A percentile compares a stretch with the other conserved stretches of the same genome.
Conservation (phyloP, 2,113 vertebrate species). For the Raja brachyura region DNA sequence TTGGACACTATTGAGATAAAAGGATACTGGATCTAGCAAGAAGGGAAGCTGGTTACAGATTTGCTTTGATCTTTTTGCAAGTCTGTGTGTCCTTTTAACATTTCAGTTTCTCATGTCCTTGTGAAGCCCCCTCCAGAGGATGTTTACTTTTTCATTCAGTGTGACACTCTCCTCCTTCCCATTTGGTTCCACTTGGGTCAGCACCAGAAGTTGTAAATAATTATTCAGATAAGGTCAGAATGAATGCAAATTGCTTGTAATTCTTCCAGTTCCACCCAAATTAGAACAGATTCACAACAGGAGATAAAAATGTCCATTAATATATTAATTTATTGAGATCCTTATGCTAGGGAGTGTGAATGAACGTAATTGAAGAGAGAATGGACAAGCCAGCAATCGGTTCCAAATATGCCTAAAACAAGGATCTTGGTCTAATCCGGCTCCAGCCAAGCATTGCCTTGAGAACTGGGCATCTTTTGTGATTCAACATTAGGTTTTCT, state of each 20-base stretch:
- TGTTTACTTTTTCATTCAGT: background rate
- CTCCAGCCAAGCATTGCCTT: background rate
- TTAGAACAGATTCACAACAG: background rate
- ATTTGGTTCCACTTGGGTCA: background rate
- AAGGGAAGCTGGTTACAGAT: no score
- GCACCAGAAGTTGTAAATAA: background rate
- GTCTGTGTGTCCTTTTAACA: no score
- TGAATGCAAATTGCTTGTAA: background rate
- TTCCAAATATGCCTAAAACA: background rate
- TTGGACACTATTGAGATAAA: no score
- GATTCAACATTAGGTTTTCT: background rate
- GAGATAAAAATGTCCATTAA: background rate
- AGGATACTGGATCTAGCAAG: no score
- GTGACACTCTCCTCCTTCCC: background rate
- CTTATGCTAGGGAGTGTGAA: background rate
- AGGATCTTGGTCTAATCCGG: background rate
- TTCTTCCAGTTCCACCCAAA: background rate
- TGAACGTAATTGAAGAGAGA: background rate
- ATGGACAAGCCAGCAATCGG: background rate
- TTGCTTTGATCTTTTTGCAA: no score
- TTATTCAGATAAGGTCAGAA: background rate
- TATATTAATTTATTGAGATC: background rate
- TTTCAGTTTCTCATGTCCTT: no score
- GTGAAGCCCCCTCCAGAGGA: background rate
- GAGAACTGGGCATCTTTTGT: background rate